A percentile compares a stretch with the other conserved stretches of the same genome.
Conservation (phyloP, 2,888 invertebrate genomes). For the Diplazon laetatorius region DNA sequence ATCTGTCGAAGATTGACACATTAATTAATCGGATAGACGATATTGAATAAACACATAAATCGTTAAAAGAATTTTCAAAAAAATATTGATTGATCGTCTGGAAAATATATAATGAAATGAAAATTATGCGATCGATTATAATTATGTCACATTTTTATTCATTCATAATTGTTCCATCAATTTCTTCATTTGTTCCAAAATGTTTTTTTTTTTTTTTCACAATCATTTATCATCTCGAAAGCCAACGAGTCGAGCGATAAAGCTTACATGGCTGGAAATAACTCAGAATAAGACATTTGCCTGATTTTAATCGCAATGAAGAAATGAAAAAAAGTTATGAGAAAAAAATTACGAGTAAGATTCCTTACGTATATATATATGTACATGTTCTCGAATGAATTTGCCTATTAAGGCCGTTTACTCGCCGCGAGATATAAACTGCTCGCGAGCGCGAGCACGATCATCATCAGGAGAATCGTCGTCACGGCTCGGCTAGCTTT, state of each 20-base stretch:
- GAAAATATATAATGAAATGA: too few relatives aligned
- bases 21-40: too few relatives aligned
- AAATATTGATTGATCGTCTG: too few relatives aligned
- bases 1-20: too few relatives aligned
- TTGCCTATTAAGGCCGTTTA: conserved; percentile 67
- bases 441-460: conserved; percentile 35
- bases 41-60: too few relatives aligned
- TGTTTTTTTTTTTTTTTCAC: neutral
- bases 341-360: conserved; percentile 24
- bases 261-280: neutral
- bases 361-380: too few relatives aligned
- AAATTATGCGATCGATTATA: too few relatives aligned
- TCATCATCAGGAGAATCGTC: conserved; percentile 57
- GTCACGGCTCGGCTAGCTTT: conserved; percentile 63
- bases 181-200: neutral
- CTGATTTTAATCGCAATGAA: neutral
- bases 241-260: neutral
- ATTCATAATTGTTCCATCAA: neutral
- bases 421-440: conserved; percentile 62
- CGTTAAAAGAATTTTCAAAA: too few relatives aligned
- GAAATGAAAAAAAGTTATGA: conserved; percentile 4
- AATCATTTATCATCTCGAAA: neutral
- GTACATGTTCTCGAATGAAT: conserved; percentile 57
- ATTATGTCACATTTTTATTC: too few relatives aligned
- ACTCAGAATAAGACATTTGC: conserved; percentile 15